Conservation (phyloP, 2,888 invertebrate species). For the Agrochola lychnidis region DNA sequence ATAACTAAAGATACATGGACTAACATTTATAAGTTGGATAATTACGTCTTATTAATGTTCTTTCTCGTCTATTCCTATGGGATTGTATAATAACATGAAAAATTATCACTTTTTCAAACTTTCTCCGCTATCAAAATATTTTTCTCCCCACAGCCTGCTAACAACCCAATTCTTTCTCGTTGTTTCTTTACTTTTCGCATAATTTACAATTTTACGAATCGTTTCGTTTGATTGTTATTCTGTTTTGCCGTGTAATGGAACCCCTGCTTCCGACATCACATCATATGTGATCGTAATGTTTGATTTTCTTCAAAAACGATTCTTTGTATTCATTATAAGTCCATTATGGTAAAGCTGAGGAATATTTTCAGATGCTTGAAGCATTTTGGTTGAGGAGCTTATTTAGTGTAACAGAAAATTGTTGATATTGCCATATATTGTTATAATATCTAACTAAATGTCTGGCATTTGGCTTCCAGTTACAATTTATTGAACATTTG, state of each 20-base stretch:
- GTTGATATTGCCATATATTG: not conserved
- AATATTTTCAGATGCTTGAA: constrained; percentile 2
- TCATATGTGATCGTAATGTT: not conserved
- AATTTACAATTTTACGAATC: constrained; percentile 21
- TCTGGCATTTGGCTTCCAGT: not conserved
- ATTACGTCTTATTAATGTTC: not conserved
- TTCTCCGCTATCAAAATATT: not conserved
- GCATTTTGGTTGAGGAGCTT: not conserved
- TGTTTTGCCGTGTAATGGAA: constrained; percentile 14
- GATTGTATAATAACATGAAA: constrained; percentile 7
- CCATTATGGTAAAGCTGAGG: not conserved
- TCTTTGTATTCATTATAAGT: constrained; percentile 13
- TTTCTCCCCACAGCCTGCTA: not conserved
- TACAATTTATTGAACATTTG: not conserved
- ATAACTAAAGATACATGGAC: not conserved
- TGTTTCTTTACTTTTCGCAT: constrained; percentile 13
- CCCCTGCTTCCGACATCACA: not conserved
- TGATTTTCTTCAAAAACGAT: constrained; percentile 11
- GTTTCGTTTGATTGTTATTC: constrained; percentile 35
- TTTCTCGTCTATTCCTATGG: not conserved
- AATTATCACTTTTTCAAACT: not conserved
- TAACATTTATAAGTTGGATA: not conserved
- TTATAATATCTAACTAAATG: not conserved
- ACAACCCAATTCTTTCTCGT: constrained; percentile 2
- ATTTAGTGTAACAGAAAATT: not conserved